Evolutionary conservation across 2,113 vertebrate species (phyloP).

Genomic region (Ahaetulla prasina): DNA sequence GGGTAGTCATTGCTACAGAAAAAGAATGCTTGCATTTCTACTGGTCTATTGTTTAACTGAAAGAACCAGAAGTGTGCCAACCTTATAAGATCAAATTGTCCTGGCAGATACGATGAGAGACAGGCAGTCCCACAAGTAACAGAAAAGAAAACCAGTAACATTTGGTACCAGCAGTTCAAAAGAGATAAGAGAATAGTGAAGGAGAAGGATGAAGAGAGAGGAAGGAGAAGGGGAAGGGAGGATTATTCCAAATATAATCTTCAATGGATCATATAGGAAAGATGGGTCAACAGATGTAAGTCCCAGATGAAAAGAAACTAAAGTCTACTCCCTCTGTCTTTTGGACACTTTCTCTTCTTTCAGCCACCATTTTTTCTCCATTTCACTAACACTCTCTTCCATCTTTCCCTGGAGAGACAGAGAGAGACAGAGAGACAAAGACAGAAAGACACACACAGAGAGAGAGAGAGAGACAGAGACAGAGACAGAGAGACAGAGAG

Average conservation of each 20-base stretch:
- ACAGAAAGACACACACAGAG: no score
- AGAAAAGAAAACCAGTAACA: background rate
- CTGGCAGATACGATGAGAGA: background rate
- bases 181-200: background rate
- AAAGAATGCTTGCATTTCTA: background rate
- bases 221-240: background rate
- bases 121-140: background rate
- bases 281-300: background rate
- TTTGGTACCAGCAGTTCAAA: background rate
- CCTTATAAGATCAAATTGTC: background rate
- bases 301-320: background rate
- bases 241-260: background rate
- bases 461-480: background rate
- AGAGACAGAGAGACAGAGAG: background rate
- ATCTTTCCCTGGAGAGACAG: background rate
- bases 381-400: background rate
- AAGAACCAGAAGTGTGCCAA: background rate
- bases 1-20: background rate
- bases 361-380: background rate
- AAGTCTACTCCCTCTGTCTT: background rate
- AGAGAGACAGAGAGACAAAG: no score
- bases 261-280: background rate
- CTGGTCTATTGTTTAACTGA: background rate
- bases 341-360: background rate
- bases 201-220: background rate